These are phyloP conservation scores for Notolabrus celidotus DNA, from an alignment of 2,797 vertebrate genomes.

Conservation along the genomic window DNA sequence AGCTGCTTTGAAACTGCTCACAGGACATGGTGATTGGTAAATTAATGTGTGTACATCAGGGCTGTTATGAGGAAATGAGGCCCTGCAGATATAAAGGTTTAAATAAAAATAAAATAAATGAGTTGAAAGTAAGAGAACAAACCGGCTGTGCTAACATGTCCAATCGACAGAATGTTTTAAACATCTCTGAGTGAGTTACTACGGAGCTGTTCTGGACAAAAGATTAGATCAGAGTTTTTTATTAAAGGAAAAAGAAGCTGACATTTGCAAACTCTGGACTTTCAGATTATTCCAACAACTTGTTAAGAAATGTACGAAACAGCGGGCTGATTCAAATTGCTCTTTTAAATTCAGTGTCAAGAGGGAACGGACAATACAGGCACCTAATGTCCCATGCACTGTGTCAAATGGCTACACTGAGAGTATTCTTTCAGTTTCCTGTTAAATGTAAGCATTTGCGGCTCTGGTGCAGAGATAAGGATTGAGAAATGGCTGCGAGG, in stretches of 20 bases:
- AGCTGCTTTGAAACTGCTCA: too few species aligned
- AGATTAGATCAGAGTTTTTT: conserved; percentile 41
- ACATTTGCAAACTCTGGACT: conserved; percentile 45
- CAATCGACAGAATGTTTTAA: neutral
- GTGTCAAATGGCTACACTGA: conserved; percentile 49
- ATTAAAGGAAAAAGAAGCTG: conserved; percentile 45
- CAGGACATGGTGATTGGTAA: too few species aligned
- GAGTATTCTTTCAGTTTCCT: conserved; percentile 51
- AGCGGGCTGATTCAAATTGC: conserved; percentile 36
- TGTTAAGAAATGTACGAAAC: conserved; percentile 47
- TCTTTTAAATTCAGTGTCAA: conserved; percentile 55
- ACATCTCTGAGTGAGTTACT: conserved; percentile 14
- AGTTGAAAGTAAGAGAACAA: too few species aligned
- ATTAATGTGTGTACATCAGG: too few species aligned
- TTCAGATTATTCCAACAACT: conserved; percentile 17
- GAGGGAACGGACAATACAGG: conserved; percentile 48
- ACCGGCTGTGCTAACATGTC: neutral
- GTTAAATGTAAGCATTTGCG: conserved; percentile 54
- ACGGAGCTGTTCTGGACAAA: conserved; percentile 12
- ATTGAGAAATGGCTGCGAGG: conserved; percentile 57
- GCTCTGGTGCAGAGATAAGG: conserved; percentile 65
- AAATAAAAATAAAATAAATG: too few species aligned
- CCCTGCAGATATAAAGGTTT: too few species aligned
- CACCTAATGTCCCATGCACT: conserved; percentile 40
- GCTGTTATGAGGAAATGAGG: too few species aligned